Percentiles rank a stretch among this genome's conserved stretches.
These are phyloP conservation scores for Ophion slaviceki DNA, from an alignment of 2,888 invertebrate genomes.

Conservation along the genomic window DNA sequence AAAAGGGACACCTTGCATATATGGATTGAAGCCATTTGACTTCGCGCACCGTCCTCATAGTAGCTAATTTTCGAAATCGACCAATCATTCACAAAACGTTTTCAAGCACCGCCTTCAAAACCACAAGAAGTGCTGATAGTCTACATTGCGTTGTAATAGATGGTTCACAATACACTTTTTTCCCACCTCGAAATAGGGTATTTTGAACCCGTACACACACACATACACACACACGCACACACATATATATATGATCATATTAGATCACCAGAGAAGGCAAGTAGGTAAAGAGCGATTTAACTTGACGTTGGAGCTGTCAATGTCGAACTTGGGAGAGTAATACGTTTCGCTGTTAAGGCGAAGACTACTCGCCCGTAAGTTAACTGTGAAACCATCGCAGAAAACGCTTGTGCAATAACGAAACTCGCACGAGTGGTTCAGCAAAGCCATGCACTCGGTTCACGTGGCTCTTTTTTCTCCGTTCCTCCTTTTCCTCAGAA, in stretches of 20 bases:
- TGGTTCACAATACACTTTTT: too few relatives aligned
- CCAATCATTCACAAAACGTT: too few relatives aligned
- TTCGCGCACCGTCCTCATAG: too few relatives aligned
- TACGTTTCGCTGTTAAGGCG: slow-evolving; percentile 27
- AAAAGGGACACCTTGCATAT: too few relatives aligned
- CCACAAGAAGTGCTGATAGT: too few relatives aligned
- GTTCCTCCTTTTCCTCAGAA: slow-evolving; percentile 32
- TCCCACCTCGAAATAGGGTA: neutral
- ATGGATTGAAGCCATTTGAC: too few relatives aligned
- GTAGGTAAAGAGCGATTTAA: slow-evolving; percentile 65
- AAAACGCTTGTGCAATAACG: slow-evolving; percentile 61
- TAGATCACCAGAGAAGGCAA: slow-evolving; percentile 63
- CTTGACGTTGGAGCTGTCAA: slow-evolving; percentile 50
- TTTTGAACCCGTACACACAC: neutral
- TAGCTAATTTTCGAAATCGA: too few relatives aligned
- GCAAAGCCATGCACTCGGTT: slow-evolving; percentile 28
- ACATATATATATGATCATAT: neutral
- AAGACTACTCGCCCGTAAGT: slow-evolving; percentile 49
- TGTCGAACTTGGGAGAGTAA: slow-evolving; percentile 40
- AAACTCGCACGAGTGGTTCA: slow-evolving; percentile 44
- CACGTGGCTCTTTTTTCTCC: slow-evolving; percentile 25
- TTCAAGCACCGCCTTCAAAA: too few relatives aligned
- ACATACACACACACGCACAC: neutral
- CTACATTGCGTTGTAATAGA: too few relatives aligned
- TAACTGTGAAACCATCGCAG: slow-evolving; percentile 60